phyloP scores from a whole-genome alignment of 2,113 vertebrate species.

The Xenopus borealis region DNA sequence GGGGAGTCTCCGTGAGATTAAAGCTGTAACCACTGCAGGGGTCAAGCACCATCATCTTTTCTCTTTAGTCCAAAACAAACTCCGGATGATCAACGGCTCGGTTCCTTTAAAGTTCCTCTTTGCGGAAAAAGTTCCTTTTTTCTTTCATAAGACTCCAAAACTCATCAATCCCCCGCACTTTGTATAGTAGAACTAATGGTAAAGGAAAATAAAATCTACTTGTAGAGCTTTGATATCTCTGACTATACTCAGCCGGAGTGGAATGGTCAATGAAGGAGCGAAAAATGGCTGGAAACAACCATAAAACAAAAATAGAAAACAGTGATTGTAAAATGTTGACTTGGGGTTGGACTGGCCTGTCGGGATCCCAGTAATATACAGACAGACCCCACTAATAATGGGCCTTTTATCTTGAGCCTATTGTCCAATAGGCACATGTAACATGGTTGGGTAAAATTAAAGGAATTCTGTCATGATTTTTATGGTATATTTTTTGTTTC shows the following conservation, averaged over 20 bases:
- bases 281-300: no score
- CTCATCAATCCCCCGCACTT: slow-evolving; percentile 65
- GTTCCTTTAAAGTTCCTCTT: slow-evolving; percentile 75
- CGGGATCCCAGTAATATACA: not conserved
- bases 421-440: no score
- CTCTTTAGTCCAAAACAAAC: slow-evolving; percentile 86
- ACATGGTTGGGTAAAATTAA: no score
- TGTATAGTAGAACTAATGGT: slow-evolving; percentile 13
- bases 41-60: slow-evolving; percentile 80
- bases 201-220: slow-evolving; percentile 11
- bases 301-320: no score
- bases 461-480: no score
- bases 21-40: slow-evolving; percentile 75
- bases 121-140: slow-evolving; percentile 63
- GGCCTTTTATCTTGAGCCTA: no score
- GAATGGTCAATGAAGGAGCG: slow-evolving; percentile 1
- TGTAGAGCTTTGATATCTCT: not conserved
- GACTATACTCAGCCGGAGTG: not conserved
- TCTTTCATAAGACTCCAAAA: slow-evolving; percentile 79
- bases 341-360: no score
- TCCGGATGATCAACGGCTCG: slow-evolving; percentile 84
- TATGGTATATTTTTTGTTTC: no score
- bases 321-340: no score
- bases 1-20: slow-evolving; percentile 67
- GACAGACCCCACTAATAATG: no score